Conservation (phyloP, 2,797 vertebrate species). For the Enoplosus armatus region DNA sequence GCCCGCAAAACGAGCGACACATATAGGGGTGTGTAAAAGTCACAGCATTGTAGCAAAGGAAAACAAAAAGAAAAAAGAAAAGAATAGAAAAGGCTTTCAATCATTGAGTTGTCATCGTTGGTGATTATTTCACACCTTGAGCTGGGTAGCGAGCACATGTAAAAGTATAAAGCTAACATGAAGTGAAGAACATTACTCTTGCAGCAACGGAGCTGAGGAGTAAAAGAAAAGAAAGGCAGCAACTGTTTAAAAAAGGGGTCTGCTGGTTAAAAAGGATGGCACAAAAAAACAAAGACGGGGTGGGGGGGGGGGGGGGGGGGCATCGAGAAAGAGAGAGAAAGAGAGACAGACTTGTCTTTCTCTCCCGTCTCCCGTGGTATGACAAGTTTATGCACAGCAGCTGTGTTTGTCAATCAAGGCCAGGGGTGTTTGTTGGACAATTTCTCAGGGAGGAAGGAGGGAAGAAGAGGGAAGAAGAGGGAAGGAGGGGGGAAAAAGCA, state of each 20-base stretch:
- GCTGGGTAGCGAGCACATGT: constrained; percentile 58
- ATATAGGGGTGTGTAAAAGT: constrained; percentile 62
- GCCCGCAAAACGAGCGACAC: constrained; percentile 63
- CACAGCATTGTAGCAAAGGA: constrained; percentile 73
- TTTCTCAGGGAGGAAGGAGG: constrained; percentile 66
- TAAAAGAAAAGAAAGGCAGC: constrained; percentile 60
- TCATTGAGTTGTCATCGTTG: constrained; percentile 63
- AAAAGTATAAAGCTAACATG: constrained; percentile 69
- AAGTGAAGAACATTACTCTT: constrained; percentile 46
- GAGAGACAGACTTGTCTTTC: constrained; percentile 66
- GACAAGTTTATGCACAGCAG: constrained; percentile 87
- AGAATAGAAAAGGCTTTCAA: constrained; percentile 32
- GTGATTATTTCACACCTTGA: constrained; percentile 67
- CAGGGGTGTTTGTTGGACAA: constrained; percentile 80
- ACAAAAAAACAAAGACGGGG: constrained; percentile 56
- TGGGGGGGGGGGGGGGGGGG: background rate
- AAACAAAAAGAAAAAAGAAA: background rate
- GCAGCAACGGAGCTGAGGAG: constrained; percentile 41
- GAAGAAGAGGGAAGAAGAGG: constrained; percentile 34
- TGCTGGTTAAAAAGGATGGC: constrained; percentile 64
- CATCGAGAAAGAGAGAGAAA: constrained; percentile 36
- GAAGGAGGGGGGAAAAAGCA: constrained; percentile 29
- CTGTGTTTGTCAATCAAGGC: constrained; percentile 88
- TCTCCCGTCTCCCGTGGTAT: constrained; percentile 73
- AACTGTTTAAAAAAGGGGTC: constrained; percentile 52